These are phyloP conservation scores for Colletes latitarsis DNA, from an alignment of 1,140 invertebrate species.

Conservation along the genomic window DNA sequence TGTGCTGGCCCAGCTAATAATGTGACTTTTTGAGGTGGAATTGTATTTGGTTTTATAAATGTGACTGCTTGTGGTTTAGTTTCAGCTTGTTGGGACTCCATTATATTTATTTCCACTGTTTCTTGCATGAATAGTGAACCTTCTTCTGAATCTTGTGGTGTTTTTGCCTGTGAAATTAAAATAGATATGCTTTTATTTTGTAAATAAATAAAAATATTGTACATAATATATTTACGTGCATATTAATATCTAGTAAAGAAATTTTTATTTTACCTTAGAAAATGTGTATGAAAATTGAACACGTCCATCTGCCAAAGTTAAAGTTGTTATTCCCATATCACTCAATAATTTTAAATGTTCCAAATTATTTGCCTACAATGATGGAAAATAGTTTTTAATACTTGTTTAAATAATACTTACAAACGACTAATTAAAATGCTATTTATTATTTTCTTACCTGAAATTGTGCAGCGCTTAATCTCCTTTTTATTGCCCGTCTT, in stretches of 20 bases:
- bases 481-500: conserved; percentile 81
- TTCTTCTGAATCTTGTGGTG: conserved; percentile 92
- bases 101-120: conserved; percentile 95
- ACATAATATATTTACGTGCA: background rate
- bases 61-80: conserved; percentile 83
- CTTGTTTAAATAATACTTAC: conserved; percentile 10
- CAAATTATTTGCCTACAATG: conserved; percentile 88
- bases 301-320: conserved; percentile 93
- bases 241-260: conserved; percentile 17
- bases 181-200: background rate
- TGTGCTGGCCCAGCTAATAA: conserved; percentile 93
- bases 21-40: conserved; percentile 75
- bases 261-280: conserved; percentile 85
- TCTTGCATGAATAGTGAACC: conserved; percentile 98
- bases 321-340: conserved; percentile 97
- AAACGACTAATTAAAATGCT: background rate
- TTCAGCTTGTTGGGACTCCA: conserved; percentile 84
- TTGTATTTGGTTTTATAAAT: conserved; percentile 76
- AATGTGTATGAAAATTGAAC: conserved; percentile 95
- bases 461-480: conserved; percentile 88
- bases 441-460: conserved; percentile 76
- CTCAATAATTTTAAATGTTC: conserved; percentile 93
- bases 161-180: conserved; percentile 86
- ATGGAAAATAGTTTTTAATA: conserved; percentile 36
- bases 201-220: background rate